Evolutionary conservation across 1,140 invertebrate species (phyloP), one percentile per base, ranked within the genome.

Genomic region (Alviniconcha marisindica): DNA sequence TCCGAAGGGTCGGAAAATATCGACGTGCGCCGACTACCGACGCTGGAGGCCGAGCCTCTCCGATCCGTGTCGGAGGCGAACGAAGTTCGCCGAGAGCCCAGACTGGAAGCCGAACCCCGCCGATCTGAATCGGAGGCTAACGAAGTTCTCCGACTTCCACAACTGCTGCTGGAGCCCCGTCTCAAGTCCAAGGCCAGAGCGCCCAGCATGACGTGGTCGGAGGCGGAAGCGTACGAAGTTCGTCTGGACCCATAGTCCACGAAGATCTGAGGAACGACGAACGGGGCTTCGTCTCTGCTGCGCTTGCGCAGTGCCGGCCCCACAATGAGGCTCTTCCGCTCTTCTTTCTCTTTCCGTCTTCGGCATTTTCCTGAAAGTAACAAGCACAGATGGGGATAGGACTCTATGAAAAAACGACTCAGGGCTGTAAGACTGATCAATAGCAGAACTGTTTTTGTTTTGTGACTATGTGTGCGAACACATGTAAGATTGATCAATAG

Each of bases 191-290:
- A 82, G 15, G 86, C 84, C 24, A 87, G 81, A 14, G 86, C 86
- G 0, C 86, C 86, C 2, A 85, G 81, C 84, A 85, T 85, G 79
- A 88, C 83, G 84, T 90, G 88, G 71, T 89, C 89, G 0, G 84
- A 85, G 14, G 84, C 85, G 7, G 89, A 90, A 4, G 89, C 88
- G 56, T 88, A 89, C 15, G 88, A 89, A 5, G 89, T 90, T 60
- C 89, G 71, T 63, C 89, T 83, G 69, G 88, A 89, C 5, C 89
- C 89, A 81, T 90, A 90, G 83, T 90, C 89, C 31, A 90, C 89
- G 83, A 89, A 90, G 36, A 90, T 90, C 82, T 89, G 89, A 5
- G 89, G 89, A 7, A 90, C 89, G 63, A 90, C 89, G 83, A 90
- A 90, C 36, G 88, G 88, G 15, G 89, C 85, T 66, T 90, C 88